Percentiles rank a stretch among this genome's conserved stretches.
phyloP scores from a whole-genome alignment of 2,888 invertebrate species.

The Vannuccia rotundouncinata region DNA sequence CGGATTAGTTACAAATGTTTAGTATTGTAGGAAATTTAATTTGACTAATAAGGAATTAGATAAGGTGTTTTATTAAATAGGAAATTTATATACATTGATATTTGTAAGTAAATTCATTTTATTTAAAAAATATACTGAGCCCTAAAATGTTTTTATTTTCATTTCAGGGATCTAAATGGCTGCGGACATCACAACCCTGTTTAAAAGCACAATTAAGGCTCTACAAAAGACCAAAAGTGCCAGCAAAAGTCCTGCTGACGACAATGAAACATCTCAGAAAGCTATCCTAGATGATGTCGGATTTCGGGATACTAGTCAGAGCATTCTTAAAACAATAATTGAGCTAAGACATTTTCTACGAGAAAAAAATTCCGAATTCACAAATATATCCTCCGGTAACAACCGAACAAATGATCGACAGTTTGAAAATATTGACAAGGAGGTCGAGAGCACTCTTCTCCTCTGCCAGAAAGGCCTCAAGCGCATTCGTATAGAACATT shows the following conservation, averaged over 20 bases:
- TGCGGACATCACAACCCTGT: background rate
- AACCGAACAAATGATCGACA: background rate
- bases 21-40: too few species aligned
- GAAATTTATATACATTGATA: too few species aligned
- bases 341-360: background rate
- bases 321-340: background rate
- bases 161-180: background rate
- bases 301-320: background rate
- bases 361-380: background rate
- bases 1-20: too few species aligned
- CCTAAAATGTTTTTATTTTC: slow-evolving; percentile 9
- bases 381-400: background rate
- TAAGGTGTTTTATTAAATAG: too few species aligned
- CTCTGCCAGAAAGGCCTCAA: background rate
- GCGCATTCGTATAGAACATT: background rate
- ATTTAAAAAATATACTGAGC: too few species aligned
- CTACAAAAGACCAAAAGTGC: background rate
- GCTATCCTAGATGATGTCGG: background rate
- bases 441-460: background rate
- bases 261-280: background rate
- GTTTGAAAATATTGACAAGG: background rate
- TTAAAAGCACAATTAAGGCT: background rate
- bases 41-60: too few species aligned
- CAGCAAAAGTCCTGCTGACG: background rate
- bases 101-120: too few species aligned